Percentiles rank a stretch among this genome's conserved stretches.
Evolutionary conservation across 2,888 invertebrate genomes (phyloP).

Genomic region (Molorchus minor): DNA sequence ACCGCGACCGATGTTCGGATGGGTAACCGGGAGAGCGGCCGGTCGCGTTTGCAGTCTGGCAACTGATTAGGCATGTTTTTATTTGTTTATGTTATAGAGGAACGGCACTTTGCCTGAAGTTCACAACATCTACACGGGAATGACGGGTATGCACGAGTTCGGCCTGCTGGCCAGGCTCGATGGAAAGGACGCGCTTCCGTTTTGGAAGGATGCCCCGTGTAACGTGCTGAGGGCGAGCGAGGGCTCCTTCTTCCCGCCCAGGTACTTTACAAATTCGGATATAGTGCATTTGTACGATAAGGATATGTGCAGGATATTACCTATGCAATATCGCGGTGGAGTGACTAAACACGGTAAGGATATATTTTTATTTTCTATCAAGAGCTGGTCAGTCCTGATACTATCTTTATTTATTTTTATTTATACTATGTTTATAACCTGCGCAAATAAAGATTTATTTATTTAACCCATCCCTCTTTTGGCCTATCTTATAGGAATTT

Average conservation of each 20-base stretch:
- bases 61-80: too few species aligned
- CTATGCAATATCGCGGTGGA: constrained; percentile 75
- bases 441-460: too few species aligned
- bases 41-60: too few species aligned
- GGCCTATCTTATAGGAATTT: constrained; percentile 73
- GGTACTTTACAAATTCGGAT: constrained; percentile 73
- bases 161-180: constrained; percentile 81
- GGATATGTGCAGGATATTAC: constrained; percentile 83
- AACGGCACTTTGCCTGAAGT: constrained; percentile 84
- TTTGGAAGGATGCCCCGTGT: constrained; percentile 80
- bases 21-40: too few species aligned
- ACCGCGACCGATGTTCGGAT: too few species aligned
- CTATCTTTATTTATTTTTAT: too few species aligned
- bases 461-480: not conserved
- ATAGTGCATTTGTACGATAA: constrained; percentile 83
- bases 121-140: constrained; percentile 82
- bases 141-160: constrained; percentile 78
- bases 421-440: too few species aligned
- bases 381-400: too few species aligned
- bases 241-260: constrained; percentile 87
- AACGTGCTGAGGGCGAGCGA: constrained; percentile 76
- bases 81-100: constrained; percentile 68
- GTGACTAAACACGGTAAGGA: constrained; percentile 74
- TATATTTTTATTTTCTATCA: too few species aligned
- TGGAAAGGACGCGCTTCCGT: constrained; percentile 78